These are phyloP conservation scores for Branchellion lobata DNA, from an alignment of 2,888 invertebrate species.

Conservation along the genomic window DNA sequence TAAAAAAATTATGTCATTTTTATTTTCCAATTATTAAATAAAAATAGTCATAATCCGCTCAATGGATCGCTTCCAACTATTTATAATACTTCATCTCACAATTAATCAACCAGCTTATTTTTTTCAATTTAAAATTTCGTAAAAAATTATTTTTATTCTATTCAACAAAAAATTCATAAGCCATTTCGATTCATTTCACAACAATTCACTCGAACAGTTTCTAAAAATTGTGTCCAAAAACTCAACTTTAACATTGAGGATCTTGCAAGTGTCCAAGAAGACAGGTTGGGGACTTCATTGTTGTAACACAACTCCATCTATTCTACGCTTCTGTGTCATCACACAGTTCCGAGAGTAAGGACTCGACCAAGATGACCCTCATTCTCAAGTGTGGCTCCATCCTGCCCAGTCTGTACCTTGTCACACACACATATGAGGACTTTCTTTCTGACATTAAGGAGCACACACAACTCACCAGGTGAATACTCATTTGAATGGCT, in stretches of 20 bases:
- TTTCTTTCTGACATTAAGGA: too few species aligned
- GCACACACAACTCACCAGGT: too few species aligned
- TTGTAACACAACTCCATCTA: neutral
- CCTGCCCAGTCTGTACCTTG: neutral
- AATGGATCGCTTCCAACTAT: neutral
- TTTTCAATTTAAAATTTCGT: too few species aligned
- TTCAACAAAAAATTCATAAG: too few species aligned
- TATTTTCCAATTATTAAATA: too few species aligned
- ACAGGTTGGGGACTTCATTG: neutral
- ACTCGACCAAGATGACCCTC: neutral
- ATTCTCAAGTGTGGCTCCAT: neutral
- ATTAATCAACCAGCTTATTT: neutral
- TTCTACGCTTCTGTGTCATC: neutral
- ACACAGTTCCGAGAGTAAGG: neutral
- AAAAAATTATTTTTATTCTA: neutral
- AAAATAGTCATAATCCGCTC: too few species aligned
- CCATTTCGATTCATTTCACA: too few species aligned
- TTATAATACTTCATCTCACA: neutral
- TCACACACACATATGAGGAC: too few species aligned
- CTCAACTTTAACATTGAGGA: constrained; percentile 2
- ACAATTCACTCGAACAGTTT: neutral
- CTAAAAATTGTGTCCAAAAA: neutral
- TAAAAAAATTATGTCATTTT: too few species aligned
- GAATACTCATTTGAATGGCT: too few species aligned
- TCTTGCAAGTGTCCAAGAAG: neutral